Percentiles rank a stretch among this genome's conserved stretches.
phyloP scores from a whole-genome alignment of 2,888 invertebrate species.

The Drosophila prostipennis region DNA sequence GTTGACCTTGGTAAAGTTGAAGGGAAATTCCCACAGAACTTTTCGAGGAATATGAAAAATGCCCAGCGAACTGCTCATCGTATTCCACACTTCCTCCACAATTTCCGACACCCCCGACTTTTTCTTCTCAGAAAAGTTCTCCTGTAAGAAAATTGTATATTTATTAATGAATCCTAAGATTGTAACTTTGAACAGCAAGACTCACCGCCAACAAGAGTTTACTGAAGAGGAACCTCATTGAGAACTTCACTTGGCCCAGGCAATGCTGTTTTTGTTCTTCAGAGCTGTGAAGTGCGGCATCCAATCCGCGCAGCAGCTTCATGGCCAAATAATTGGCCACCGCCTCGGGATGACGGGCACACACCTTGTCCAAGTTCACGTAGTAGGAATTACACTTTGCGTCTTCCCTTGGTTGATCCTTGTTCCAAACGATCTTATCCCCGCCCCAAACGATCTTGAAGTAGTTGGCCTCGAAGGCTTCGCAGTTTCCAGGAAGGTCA shows the following conservation, averaged over 20 bases:
- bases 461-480: slow-evolving; percentile 47
- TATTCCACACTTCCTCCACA: slow-evolving; percentile 72
- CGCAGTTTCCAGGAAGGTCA: slow-evolving; percentile 46
- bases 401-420: too few species aligned
- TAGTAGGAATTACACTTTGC: slow-evolving; percentile 46
- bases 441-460: slow-evolving; percentile 77
- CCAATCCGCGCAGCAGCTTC: slow-evolving; percentile 75
- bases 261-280: too few species aligned
- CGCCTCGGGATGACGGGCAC: slow-evolving; percentile 61
- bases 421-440: too few species aligned
- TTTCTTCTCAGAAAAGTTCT: slow-evolving; percentile 66
- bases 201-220: too few species aligned
- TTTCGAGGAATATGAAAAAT: slow-evolving; percentile 15
- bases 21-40: too few species aligned
- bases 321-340: slow-evolving; percentile 82
- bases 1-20: too few species aligned
- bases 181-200: too few species aligned
- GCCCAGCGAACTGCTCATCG: slow-evolving; percentile 54
- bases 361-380: slow-evolving; percentile 63
- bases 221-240: too few species aligned
- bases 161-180: too few species aligned
- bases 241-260: too few species aligned
- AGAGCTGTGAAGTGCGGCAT: too few species aligned
- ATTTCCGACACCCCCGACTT: slow-evolving; percentile 62
- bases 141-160: slow-evolving; percentile 50